phyloP scores from a whole-genome alignment of 53 echinoderm and acorn worm genomes.

The Astropecten irregularis region DNA sequence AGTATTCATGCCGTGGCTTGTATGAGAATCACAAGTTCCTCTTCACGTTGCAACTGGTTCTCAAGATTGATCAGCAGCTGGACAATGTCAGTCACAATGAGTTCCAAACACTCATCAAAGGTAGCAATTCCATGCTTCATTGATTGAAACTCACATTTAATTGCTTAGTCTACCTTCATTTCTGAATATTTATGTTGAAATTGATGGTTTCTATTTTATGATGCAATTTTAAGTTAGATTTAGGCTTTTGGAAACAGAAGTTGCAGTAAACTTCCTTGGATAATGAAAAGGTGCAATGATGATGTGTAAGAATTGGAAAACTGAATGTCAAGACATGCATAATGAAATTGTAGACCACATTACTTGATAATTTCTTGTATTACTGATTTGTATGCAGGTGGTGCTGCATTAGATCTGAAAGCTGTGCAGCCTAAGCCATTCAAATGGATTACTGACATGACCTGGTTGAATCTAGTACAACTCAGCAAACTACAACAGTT shows the following conservation, averaged over 20 bases:
- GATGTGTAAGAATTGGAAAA: too few species aligned
- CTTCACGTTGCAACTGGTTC: constrained; percentile 91
- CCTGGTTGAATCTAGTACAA: constrained; percentile 96
- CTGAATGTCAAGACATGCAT: too few species aligned
- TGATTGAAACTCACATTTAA: neutral
- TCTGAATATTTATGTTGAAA: too few species aligned
- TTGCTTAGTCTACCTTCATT: neutral
- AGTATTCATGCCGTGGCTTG: constrained; percentile 97
- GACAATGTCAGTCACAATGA: constrained; percentile 86
- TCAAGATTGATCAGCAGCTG: constrained; percentile 94
- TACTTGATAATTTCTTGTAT: too few species aligned
- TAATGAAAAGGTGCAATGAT: too few species aligned
- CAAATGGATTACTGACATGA: constrained; percentile 97
- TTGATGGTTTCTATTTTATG: too few species aligned
- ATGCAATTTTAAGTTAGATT: too few species aligned
- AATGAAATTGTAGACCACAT: too few species aligned
- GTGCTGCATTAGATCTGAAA: constrained; percentile 94
- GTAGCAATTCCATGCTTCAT: too few species aligned
- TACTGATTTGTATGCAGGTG: constrained; percentile 71
- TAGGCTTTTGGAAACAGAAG: too few species aligned
- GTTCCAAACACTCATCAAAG: constrained; percentile 98
- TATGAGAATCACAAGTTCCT: constrained; percentile 98
- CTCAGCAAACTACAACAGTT: constrained; percentile 96
- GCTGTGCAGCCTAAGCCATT: constrained; percentile 86
- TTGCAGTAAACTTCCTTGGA: too few species aligned